Percentiles rank a stretch among this genome's conserved stretches.
Conservation (phyloP, 1,140 invertebrate species). For the Drosophila sechellia region DNA sequence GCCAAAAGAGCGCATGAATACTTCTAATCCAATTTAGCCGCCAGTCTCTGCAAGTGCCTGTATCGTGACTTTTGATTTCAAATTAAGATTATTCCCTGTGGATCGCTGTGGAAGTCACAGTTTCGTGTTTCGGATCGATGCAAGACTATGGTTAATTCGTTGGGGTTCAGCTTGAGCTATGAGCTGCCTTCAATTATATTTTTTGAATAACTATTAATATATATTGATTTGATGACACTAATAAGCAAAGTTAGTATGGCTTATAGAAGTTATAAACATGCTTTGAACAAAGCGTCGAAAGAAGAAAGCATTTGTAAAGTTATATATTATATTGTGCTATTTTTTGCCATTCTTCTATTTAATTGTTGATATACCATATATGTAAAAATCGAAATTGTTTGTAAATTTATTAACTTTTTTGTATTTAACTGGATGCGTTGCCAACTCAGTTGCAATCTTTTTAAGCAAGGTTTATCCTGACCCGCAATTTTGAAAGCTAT, state of each 20-base stretch:
- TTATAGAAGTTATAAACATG: neutral
- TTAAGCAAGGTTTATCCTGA: neutral
- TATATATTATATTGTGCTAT: too few relatives aligned
- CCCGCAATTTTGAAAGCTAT: neutral
- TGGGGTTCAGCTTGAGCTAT: conserved; percentile 30
- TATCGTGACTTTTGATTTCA: conserved; percentile 81
- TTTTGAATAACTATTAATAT: neutral
- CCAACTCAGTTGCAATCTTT: neutral
- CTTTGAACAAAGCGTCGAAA: too few relatives aligned
- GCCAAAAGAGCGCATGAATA: conserved; percentile 54
- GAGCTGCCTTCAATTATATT: conserved; percentile 11
- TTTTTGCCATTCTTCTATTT: too few relatives aligned
- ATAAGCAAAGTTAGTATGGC: conserved; percentile 4
- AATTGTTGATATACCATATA: too few relatives aligned
- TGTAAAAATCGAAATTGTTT: too few relatives aligned
- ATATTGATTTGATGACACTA: neutral
- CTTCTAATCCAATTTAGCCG: conserved; percentile 61
- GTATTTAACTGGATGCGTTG: too few relatives aligned
- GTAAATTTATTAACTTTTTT: too few relatives aligned
- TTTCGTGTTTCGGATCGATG: conserved; percentile 29
- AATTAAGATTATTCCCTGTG: conserved; percentile 65
- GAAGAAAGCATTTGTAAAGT: too few relatives aligned
- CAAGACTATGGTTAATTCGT: conserved; percentile 64
- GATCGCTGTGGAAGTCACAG: neutral
- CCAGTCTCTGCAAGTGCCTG: conserved; percentile 55